Evolutionary conservation across 2,888 invertebrate genomes (phyloP).

Genomic region (Phymatocera aterrima): DNA sequence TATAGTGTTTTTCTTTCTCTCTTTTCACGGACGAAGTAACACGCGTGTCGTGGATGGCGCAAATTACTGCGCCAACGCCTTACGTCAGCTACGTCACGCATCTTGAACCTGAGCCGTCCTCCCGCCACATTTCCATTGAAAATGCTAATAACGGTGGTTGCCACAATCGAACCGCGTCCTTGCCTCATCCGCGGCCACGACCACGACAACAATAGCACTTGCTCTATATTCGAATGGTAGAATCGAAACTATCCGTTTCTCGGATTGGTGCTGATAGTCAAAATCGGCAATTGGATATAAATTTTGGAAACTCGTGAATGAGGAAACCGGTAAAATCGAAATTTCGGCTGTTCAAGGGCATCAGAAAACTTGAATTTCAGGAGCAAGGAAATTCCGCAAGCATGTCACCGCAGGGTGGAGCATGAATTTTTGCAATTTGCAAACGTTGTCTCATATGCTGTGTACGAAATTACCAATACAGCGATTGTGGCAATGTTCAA

Average conservation of each 20-base stretch:
- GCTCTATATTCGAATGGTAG: neutral
- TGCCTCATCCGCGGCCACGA: slow-evolving; percentile 43
- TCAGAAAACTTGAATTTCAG: neutral
- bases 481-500: neutral
- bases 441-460: neutral
- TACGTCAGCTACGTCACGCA: slow-evolving; percentile 40
- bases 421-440: slow-evolving; percentile 18
- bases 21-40: slow-evolving; percentile 11
- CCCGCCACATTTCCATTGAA: slow-evolving; percentile 32
- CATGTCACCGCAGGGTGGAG: neutral
- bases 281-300: too few relatives aligned
- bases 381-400: neutral
- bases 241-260: neutral
- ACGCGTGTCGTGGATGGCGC: slow-evolving; percentile 32
- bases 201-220: slow-evolving; percentile 28
- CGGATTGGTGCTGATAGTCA: neutral
- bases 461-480: neutral
- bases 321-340: neutral
- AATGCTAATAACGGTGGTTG: slow-evolving; percentile 36
- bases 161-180: slow-evolving; percentile 44
- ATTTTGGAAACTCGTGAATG: neutral
- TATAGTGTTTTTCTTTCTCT: neutral
- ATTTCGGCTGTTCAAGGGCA: too few relatives aligned
- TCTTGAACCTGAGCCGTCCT: slow-evolving; percentile 37
- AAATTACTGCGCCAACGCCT: slow-evolving; percentile 28